These are phyloP conservation scores for Dallia pectoralis DNA, from an alignment of 2,797 vertebrate genomes.

Conservation along the genomic window DNA sequence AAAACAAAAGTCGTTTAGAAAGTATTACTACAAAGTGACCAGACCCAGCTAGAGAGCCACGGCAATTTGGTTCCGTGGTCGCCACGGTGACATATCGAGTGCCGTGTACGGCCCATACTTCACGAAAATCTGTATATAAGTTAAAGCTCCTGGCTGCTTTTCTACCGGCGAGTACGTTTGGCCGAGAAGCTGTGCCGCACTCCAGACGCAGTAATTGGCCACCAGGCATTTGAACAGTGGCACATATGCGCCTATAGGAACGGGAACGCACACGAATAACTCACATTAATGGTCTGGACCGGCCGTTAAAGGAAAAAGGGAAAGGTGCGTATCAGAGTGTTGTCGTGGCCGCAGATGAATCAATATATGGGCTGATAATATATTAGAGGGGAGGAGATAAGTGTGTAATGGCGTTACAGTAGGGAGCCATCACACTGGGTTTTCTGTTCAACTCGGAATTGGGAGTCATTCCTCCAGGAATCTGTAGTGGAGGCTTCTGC, in stretches of 20 bases:
- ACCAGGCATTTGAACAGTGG: conserved; percentile 10
- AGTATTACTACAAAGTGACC: background rate
- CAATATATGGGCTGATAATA: conserved; percentile 55
- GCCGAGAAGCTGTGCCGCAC: conserved; percentile 69
- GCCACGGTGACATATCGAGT: background rate
- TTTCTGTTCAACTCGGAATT: conserved; percentile 31
- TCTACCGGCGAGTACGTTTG: conserved; percentile 69
- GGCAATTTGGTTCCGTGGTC: background rate
- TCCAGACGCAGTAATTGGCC: conserved; percentile 36
- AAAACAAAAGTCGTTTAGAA: background rate
- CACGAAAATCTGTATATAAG: conserved; percentile 69
- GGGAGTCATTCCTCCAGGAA: conserved; percentile 5
- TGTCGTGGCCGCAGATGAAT: conserved; percentile 27
- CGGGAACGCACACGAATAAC: conserved; percentile 36
- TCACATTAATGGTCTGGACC: conserved; percentile 43
- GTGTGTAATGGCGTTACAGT: conserved; percentile 51
- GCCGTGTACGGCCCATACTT: conserved; percentile 68
- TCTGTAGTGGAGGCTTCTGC: background rate
- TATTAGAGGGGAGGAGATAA: conserved; percentile 45
- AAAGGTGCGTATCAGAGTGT: conserved; percentile 3
- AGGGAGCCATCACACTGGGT: conserved; percentile 42
- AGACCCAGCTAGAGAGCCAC: background rate
- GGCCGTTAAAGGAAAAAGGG: conserved; percentile 36
- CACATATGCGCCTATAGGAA: conserved; percentile 28
- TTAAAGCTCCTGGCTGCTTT: conserved; percentile 63